phyloP scores from a whole-genome alignment of 53 echinoderm and acorn worm genomes.

The Glandiceps talaboti region DNA sequence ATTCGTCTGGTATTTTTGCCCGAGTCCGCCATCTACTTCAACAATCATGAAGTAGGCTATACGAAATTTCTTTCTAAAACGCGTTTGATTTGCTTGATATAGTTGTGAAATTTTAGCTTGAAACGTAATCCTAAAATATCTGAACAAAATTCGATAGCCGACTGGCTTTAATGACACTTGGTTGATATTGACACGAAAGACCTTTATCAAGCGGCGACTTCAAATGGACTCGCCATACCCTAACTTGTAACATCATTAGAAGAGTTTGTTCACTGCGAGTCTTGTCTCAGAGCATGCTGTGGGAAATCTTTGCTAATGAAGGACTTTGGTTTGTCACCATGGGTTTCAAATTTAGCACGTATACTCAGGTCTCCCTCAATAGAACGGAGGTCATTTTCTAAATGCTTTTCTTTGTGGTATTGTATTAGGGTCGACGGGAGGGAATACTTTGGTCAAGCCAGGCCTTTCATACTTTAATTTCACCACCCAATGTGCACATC shows the following conservation, averaged over 20 bases:
- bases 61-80: neutral
- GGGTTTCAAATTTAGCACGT: neutral
- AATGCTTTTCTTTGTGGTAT: neutral
- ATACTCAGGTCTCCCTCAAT: neutral
- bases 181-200: neutral
- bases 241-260: neutral
- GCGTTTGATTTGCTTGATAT: neutral
- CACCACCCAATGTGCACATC: neutral
- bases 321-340: neutral
- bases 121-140: neutral
- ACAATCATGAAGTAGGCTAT: neutral
- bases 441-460: neutral
- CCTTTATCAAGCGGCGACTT: neutral
- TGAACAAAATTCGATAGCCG: neutral
- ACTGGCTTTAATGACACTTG: neutral
- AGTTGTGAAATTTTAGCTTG: neutral
- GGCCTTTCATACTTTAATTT: neutral
- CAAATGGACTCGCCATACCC: neutral
- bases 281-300: neutral
- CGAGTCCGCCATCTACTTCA: neutral
- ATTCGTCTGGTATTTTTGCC: neutral
- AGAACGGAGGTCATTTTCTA: neutral
- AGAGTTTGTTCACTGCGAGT: neutral
- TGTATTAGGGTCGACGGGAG: neutral
- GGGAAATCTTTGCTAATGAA: neutral